Evolutionary conservation across 2,113 vertebrate species (phyloP), one percentile per base, ranked within the genome.

Genomic region (Tympanuchus pallidicinctus): DNA sequence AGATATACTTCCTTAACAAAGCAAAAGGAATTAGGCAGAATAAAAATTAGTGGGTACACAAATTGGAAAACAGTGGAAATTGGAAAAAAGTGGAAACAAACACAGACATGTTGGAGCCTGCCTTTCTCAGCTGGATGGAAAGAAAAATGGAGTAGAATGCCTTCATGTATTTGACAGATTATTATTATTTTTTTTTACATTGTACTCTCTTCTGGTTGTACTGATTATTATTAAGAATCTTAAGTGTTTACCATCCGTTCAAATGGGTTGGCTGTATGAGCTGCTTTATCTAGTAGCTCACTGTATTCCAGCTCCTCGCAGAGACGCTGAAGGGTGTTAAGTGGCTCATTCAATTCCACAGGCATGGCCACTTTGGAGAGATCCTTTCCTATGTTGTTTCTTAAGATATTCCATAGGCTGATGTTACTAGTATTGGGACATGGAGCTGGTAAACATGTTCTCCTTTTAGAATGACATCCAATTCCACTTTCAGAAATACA

Each of bases 281-380:
- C 98, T 1, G 99, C 99, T 81, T 96, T 98, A 76, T 99, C 98
- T 54, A 99, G 97, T 17, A 99, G 98, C 86, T 99, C 98, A 10
- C 99, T 99, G 98, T 99, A 99, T 92, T 99, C 99, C 94, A 99
- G 98, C 97, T 99, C 99, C 97, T 99, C 99, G 1, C 99, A 99
- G 66, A 99, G 98, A 43, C 98, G 97, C 97, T 99, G 99, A 93
- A 99, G 98, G 3, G 99, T 99, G 97, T 99, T 99, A 56, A 99
- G 97, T 0, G 99, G 99, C 93, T 99, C 99, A 3, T 99, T 99
- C 21, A 99, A 96, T 81, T 99, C 98, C 63, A 99, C 99, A 0
- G 99, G 99, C 99, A 99, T 99, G 52, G 99, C 98, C 96, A 99
- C 99, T 83, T 99, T 99, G 82, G 99, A 99, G 67, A 99, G 97